These are phyloP conservation scores for Leptinotarsa tumamoca DNA, from an alignment of 2,888 invertebrate genomes.

Conservation along the genomic window DNA sequence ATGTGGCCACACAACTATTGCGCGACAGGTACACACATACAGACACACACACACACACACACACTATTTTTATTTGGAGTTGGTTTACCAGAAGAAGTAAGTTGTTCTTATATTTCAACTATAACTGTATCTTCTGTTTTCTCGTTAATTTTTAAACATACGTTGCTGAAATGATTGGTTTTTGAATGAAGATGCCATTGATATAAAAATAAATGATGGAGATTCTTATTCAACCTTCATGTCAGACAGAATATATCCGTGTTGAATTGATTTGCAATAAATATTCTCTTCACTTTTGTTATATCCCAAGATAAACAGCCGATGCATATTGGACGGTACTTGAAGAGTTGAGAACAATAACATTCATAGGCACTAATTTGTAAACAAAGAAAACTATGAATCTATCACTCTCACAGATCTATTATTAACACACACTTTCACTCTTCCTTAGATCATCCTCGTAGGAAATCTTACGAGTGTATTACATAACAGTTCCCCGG, in stretches of 20 bases:
- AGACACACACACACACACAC: too few relatives aligned
- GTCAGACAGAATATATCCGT: background rate
- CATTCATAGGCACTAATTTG: slow-evolving; percentile 16
- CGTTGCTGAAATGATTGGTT: too few relatives aligned
- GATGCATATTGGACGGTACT: background rate
- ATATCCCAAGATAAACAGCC: background rate
- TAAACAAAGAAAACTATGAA: slow-evolving; percentile 26
- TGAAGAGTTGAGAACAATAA: slow-evolving; percentile 7
- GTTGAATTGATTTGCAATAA: background rate
- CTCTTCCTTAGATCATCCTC: slow-evolving; percentile 44
- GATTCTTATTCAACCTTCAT: too few relatives aligned
- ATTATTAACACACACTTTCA: slow-evolving; percentile 43
- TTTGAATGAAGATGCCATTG: too few relatives aligned
- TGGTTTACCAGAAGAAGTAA: too few relatives aligned
- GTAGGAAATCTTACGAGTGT: slow-evolving; percentile 13
- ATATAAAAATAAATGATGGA: too few relatives aligned
- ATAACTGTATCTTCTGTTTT: too few relatives aligned
- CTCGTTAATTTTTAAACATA: too few relatives aligned
- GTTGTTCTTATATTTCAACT: too few relatives aligned
- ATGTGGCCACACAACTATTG: too few relatives aligned
- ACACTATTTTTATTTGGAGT: too few relatives aligned
- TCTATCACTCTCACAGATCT: slow-evolving; percentile 16
- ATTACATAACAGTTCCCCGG: slow-evolving; percentile 16
- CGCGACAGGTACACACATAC: too few relatives aligned
- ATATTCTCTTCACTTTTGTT: background rate